phyloP scores from a whole-genome alignment of 2,113 vertebrate genomes.

The Pseudopodoces humilis region DNA sequence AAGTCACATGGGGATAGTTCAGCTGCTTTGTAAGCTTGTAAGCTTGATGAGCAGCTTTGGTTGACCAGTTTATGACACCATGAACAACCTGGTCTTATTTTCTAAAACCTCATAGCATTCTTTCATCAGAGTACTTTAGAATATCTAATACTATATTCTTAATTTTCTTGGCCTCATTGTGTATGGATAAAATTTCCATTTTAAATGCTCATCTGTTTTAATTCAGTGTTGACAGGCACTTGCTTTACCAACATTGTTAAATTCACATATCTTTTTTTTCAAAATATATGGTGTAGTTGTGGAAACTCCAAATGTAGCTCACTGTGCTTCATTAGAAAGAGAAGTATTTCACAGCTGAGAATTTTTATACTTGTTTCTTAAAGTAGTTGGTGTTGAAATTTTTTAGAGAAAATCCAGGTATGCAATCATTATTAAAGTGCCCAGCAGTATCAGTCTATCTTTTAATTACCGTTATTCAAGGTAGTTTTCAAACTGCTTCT shows the following conservation, averaged over 20 bases:
- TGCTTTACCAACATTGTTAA: constrained; percentile 38
- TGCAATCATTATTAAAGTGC: constrained; percentile 58
- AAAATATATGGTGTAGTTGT: constrained; percentile 22
- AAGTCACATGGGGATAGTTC: background rate
- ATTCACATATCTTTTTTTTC: background rate
- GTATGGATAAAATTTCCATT: background rate
- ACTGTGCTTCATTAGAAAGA: constrained; percentile 33
- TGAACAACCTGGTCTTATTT: background rate
- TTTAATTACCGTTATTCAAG: constrained; percentile 57
- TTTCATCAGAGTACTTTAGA: background rate
- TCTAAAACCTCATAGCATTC: background rate
- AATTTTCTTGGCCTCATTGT: background rate
- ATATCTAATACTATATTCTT: background rate
- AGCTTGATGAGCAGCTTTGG: background rate
- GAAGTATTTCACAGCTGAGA: constrained; percentile 59
- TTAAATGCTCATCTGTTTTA: background rate
- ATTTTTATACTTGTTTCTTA: constrained; percentile 45
- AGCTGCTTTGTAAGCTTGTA: background rate
- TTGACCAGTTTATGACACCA: background rate
- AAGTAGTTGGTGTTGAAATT: constrained; percentile 56
- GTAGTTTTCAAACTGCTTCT: constrained; percentile 53
- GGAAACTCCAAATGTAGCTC: constrained; percentile 63
- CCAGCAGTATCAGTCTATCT: constrained; percentile 42
- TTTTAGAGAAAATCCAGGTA: constrained; percentile 68
- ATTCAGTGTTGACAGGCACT: background rate